Evolutionary conservation across 2,888 invertebrate genomes (phyloP), one percentile per base, ranked within the genome.

Genomic region (Choreutis nemorana): DNA sequence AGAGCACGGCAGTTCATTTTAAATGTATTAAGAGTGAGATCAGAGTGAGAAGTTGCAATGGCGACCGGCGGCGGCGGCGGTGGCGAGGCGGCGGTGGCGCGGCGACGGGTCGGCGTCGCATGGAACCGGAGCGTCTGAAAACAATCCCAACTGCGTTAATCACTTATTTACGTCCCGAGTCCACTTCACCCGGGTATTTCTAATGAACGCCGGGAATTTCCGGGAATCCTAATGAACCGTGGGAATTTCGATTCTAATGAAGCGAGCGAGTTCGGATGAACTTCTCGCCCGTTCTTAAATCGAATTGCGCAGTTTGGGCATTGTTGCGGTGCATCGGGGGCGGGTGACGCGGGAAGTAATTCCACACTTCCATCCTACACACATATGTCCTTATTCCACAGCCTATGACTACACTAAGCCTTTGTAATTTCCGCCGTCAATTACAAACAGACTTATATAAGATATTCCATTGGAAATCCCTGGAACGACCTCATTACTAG

Each of bases 91-190:
- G n/a, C n/a, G n/a, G n/a, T n/a, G n/a, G n/a, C n/a, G n/a, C n/a
- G n/a, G n/a, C n/a, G n/a, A n/a, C n/a, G n/a, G 30, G 14, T 35
- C 34, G 34, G 40, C n/a, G n/a, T n/a, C n/a, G n/a, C n/a, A n/a
- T n/a, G n/a, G n/a, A n/a, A n/a, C 38, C 39, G 34, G 48, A 54
- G 49, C 55, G 59, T 55, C 63, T 63, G 65, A 72, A 72, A 77
- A 77, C 77, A 78, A 78, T 72, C 62, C 63, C 58, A 70, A 71
- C 72, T 71, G 72, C 67, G 68, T 75, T 77, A 73, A 77, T 77
- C 77, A 75, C 73, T 75, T 77, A 78, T 78, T 78, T 75, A 77
- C 67, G 67, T 56, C 63, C 57, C 48, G 53, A 55, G 66, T 65
- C 68, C 70, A 55, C 56, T 66, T 60, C 58, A 56, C 55, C 50